phyloP scores from a whole-genome alignment of 1,140 invertebrate genomes.

The Drosophila sulfurigaster region DNA sequence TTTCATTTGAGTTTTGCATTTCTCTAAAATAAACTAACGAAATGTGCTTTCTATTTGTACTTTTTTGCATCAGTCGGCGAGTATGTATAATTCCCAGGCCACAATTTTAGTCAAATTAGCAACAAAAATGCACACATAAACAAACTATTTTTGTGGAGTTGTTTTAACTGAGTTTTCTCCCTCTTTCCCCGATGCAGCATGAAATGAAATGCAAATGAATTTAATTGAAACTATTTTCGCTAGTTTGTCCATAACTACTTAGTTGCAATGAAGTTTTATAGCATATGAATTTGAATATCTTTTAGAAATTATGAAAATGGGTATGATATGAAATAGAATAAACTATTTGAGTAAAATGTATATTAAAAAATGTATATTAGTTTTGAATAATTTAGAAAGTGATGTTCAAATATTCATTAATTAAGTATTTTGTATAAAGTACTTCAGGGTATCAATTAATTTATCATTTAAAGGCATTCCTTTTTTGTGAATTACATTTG shows the following conservation, averaged over 20 bases:
- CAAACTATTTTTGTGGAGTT: slow-evolving; percentile 21
- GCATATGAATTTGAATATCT: slow-evolving; percentile 16
- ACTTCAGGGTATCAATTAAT: not conserved
- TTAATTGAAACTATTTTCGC: slow-evolving; percentile 39
- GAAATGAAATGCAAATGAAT: slow-evolving; percentile 40
- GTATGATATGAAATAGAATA: not conserved
- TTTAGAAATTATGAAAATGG: not conserved
- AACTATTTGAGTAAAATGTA: not conserved
- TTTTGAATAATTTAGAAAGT: not conserved
- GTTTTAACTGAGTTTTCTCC: slow-evolving; percentile 21
- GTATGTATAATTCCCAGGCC: slow-evolving; percentile 11
- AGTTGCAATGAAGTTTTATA: not conserved
- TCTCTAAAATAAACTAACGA: slow-evolving; percentile 20
- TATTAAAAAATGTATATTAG: not conserved
- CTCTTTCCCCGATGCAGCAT: not conserved
- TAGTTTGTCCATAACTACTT: slow-evolving; percentile 33
- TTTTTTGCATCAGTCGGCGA: not conserved
- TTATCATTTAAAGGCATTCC: not conserved
- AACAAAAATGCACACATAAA: slow-evolving; percentile 24
- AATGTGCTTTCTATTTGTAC: slow-evolving; percentile 12
- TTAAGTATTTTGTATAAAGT: not conserved
- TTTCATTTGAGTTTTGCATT: slow-evolving; percentile 30
- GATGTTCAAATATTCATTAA: not conserved
- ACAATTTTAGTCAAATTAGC: slow-evolving; percentile 42
- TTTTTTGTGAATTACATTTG: slow-evolving; percentile 41